Percentiles rank a stretch among this genome's conserved stretches.
These are phyloP conservation scores for Leptosomus discolor DNA, from an alignment of 2,113 vertebrate species.

Conservation along the genomic window DNA sequence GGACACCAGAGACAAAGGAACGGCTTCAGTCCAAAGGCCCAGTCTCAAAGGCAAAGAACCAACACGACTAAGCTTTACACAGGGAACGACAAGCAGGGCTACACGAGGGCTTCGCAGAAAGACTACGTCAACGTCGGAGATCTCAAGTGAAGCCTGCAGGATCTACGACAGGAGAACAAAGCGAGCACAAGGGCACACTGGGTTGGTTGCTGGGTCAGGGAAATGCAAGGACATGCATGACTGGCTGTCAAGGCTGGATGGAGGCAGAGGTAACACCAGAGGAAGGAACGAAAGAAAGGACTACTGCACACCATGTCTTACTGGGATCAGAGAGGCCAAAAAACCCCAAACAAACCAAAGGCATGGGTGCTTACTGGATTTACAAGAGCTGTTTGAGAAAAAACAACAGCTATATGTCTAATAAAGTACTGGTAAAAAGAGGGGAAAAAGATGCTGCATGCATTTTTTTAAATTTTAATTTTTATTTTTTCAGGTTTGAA, in stretches of 20 bases:
- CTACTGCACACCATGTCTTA: not conserved
- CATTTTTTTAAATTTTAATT: not conserved
- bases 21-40: not conserved
- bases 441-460: not conserved
- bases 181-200: not conserved
- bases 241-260: not conserved
- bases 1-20: not conserved
- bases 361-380: not conserved
- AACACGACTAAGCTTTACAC: too few species aligned
- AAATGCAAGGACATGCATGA: too few species aligned
- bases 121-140: fast-evolving
- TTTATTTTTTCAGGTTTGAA: not conserved
- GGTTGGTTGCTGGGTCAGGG: too few species aligned
- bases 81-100: not conserved
- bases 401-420: not conserved
- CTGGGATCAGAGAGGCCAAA: not conserved
- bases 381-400: not conserved
- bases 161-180: not conserved
- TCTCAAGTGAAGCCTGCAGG: not conserved
- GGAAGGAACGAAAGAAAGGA: not conserved
- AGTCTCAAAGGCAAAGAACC: not conserved
- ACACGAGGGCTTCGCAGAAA: not conserved
- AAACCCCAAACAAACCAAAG: not conserved
- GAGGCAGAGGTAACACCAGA: not conserved
- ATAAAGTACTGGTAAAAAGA: not conserved